Conservation (phyloP, 1,140 invertebrate species). For the Drosophila ercepeae region DNA sequence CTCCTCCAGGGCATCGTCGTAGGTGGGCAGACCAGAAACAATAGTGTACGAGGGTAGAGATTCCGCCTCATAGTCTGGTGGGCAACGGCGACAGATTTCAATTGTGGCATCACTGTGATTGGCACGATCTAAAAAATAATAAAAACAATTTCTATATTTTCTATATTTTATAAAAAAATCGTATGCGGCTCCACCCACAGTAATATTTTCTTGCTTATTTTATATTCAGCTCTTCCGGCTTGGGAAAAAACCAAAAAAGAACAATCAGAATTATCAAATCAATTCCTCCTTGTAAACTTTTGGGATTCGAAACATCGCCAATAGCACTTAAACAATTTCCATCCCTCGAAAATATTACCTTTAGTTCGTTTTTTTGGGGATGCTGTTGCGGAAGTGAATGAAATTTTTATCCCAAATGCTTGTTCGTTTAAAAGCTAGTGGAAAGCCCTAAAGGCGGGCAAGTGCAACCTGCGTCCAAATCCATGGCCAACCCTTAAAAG, state of each 20-base stretch:
- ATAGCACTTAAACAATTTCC: slow-evolving; percentile 20
- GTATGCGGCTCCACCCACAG: too few species aligned
- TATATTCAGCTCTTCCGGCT: slow-evolving; percentile 1
- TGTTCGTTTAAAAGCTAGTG: slow-evolving; percentile 63
- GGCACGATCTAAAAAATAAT: slow-evolving; percentile 73
- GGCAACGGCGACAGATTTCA: slow-evolving; percentile 76
- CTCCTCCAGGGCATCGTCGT: slow-evolving; percentile 87
- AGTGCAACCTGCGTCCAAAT: slow-evolving; percentile 51
- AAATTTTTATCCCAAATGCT: slow-evolving; percentile 70
- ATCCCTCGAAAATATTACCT: slow-evolving; percentile 4
- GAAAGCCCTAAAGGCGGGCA: slow-evolving; percentile 40
- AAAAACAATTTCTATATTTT: neutral
- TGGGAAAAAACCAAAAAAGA: slow-evolving; percentile 31
- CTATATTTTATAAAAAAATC: neutral
- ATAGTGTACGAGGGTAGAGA: slow-evolving; percentile 87
- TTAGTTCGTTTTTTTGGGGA: slow-evolving; percentile 44
- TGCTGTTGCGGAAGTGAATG: slow-evolving; percentile 53
- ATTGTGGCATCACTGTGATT: slow-evolving; percentile 72
- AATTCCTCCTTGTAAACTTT: slow-evolving; percentile 49
- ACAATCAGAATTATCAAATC: slow-evolving; percentile 69
- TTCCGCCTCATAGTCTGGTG: slow-evolving; percentile 84
- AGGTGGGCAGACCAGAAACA: slow-evolving; percentile 86
- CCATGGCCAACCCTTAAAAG: slow-evolving; percentile 58
- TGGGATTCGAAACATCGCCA: slow-evolving; percentile 25
- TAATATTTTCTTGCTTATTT: neutral